Percentiles rank a stretch among this genome's conserved stretches.
Evolutionary conservation across 35 echinoderm and acorn worm species (phyloP).

Genomic region (Strongylocentrotus purpuratus): DNA sequence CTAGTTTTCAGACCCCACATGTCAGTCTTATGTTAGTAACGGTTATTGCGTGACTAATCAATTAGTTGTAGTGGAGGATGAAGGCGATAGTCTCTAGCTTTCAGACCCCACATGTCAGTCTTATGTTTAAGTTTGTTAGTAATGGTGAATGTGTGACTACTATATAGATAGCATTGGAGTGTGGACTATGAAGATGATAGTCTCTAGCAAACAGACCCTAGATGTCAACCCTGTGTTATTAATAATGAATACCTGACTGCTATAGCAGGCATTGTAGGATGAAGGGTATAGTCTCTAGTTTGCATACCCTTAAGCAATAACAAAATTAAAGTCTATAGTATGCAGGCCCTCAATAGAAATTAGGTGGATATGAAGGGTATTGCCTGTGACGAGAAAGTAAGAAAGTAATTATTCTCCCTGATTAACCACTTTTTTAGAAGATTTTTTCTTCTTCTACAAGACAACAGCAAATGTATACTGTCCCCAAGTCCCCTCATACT

Average conservation of each 20-base stretch:
- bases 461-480: too few species aligned
- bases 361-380: too few species aligned
- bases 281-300: not conserved
- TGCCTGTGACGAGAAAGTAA: too few species aligned
- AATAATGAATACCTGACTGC: too few species aligned
- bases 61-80: not conserved
- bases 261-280: not conserved
- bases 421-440: too few species aligned
- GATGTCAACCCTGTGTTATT: not conserved
- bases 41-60: not conserved
- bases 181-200: not conserved
- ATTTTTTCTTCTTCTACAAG: too few species aligned
- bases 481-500: too few species aligned
- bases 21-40: not conserved
- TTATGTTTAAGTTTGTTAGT: not conserved
- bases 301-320: not conserved
- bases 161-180: too few species aligned
- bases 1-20: not conserved
- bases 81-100: not conserved
- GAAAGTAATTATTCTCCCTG: too few species aligned
- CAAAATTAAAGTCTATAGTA: too few species aligned
- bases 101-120: not conserved
- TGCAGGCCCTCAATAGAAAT: too few species aligned
- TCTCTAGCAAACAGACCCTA: not conserved
- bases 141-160: not conserved